Evolutionary conservation across 2,888 invertebrate species (phyloP), one percentile per base, ranked within the genome.

Genomic region (Syritta pipiens): DNA sequence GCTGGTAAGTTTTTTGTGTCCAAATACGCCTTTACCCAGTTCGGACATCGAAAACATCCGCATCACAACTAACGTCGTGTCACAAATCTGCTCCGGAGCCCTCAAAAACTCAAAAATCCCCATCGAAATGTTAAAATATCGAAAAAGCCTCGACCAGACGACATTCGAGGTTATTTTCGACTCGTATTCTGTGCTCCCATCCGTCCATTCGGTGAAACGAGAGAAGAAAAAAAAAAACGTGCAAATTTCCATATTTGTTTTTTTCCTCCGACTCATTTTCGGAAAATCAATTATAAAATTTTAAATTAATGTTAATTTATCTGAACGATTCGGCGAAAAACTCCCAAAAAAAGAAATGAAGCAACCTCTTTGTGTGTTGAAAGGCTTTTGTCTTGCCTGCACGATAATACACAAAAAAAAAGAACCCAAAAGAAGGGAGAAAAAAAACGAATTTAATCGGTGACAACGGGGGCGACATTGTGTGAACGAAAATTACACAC

Each of bases 1-100:
- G 96, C 96, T 93, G 97, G 97, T 96, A 92, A 91, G 92, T 91
- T 79, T 46, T 32, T 81, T 28, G 28, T 32, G 10, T 3, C 10
- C 20, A 59, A 57, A 30, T 19, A 53, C 20, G 7, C 35, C 6
- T 22, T 3, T 9, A 4, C 1, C 6, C 17, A 17, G 2, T n/a
- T 9, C 17, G 26, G 30, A 14, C n/a, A 7, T 28, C n/a, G 14
- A 26, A 40, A 37, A 44, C 24, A 30, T 49, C 14, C 20, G 3
- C 3, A n/a, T n/a, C n/a, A n/a, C n/a, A n/a, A n/a, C n/a, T n/a
- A n/a, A n/a, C n/a, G n/a, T n/a, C n/a, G n/a, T n/a, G n/a, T n/a
- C n/a, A n/a, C n/a, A n/a, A n/a, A n/a, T n/a, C n/a, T n/a, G n/a
- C n/a, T n/a, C n/a, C n/a, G n/a, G n/a, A n/a, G n/a, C n/a, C n/a